These are phyloP conservation scores for Hermaeophaga mercurialis DNA, from an alignment of 2,888 invertebrate genomes.

Conservation along the genomic window DNA sequence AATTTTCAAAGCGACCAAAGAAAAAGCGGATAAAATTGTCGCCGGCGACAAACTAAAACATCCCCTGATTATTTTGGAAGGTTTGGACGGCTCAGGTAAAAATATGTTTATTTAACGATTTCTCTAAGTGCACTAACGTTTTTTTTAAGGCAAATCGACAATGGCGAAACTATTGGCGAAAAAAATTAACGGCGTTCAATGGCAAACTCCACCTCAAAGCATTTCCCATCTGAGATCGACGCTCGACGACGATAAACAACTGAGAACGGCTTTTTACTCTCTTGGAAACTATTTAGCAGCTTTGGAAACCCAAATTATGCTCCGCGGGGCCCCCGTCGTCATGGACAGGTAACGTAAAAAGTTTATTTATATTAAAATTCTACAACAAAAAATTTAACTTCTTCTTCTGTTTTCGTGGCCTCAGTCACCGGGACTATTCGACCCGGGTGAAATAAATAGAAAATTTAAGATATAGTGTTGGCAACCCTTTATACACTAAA, in stretches of 20 bases:
- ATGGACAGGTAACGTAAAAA: conserved; percentile 60
- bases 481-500: too few species aligned
- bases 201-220: conserved; percentile 55
- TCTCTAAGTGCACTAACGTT: too few species aligned
- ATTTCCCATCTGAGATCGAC: conserved; percentile 49
- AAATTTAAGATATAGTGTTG: too few species aligned
- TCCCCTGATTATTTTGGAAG: conserved; percentile 58
- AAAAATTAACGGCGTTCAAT: conserved; percentile 47
- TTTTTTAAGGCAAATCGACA: conserved; percentile 56
- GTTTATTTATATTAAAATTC: too few species aligned
- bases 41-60: conserved; percentile 43
- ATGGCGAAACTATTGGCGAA: conserved; percentile 51
- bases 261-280: conserved; percentile 57
- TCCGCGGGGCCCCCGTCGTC: conserved; percentile 53
- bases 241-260: conserved; percentile 49
- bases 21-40: conserved; percentile 24
- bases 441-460: too few species aligned
- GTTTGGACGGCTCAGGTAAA: conserved; percentile 59
- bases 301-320: conserved; percentile 48
- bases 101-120: too few species aligned
- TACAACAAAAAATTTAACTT: too few species aligned
- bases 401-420: too few species aligned
- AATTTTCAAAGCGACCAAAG: conserved; percentile 43
- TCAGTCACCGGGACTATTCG: too few species aligned
- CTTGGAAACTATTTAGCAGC: conserved; percentile 60